These are phyloP conservation scores for Strigamia maritima DNA, from an alignment of 2,888 invertebrate genomes.

Conservation along the genomic window DNA sequence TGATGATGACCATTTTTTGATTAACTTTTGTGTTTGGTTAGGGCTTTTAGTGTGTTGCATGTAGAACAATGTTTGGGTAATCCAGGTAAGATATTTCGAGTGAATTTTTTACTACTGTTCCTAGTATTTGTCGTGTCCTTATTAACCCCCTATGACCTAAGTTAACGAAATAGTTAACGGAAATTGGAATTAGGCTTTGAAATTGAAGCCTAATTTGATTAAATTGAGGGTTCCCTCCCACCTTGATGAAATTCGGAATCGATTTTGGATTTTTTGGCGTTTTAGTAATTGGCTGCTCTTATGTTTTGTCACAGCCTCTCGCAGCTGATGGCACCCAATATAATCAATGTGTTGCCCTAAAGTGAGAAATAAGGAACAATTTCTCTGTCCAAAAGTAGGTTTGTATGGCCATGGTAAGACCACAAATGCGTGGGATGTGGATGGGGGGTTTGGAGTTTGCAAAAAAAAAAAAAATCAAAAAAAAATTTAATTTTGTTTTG, in stretches of 20 bases:
- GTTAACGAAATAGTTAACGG: background rate
- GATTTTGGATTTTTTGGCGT: background rate
- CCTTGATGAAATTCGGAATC: slow-evolving; percentile 19
- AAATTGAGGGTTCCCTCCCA: background rate
- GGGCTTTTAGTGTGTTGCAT: slow-evolving; percentile 16
- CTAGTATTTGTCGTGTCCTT: background rate
- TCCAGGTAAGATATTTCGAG: background rate
- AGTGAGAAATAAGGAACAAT: slow-evolving; percentile 37
- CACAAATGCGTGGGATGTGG: slow-evolving; percentile 16
- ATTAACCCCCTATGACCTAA: too few species aligned
- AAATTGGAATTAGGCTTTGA: background rate
- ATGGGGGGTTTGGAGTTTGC: slow-evolving; percentile 22
- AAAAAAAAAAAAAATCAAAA: background rate
- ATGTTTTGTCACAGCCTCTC: slow-evolving; percentile 53
- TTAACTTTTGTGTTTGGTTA: slow-evolving; percentile 30
- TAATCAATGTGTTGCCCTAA: slow-evolving; percentile 37
- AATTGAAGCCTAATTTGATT: background rate
- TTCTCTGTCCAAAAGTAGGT: slow-evolving; percentile 60
- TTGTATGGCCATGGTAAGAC: slow-evolving; percentile 59
- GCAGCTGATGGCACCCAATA: slow-evolving; percentile 46
- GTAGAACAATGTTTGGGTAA: slow-evolving; percentile 15
- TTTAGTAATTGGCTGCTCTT: slow-evolving; percentile 47
- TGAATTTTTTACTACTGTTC: background rate
- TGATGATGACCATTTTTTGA: background rate
- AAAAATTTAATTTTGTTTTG: background rate